Evolutionary conservation across 2,888 invertebrate genomes (phyloP).

Genomic region (Chrysolina oricalcia): DNA sequence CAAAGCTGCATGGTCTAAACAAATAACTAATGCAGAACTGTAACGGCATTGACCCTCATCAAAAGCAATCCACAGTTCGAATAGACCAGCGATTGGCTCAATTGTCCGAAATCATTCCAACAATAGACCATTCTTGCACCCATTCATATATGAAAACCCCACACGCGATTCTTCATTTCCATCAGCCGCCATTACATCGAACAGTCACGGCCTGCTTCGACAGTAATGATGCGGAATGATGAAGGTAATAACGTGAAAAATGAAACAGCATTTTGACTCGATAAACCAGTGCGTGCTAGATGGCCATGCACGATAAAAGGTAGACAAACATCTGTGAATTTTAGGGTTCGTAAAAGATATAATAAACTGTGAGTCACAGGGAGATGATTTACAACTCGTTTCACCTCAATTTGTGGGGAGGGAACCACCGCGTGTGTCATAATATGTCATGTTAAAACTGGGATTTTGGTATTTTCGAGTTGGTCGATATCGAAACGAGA

Average conservation of each 20-base stretch:
- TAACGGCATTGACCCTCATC: not conserved
- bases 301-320: conserved; percentile 17
- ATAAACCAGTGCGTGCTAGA: conserved; percentile 11
- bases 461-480: not conserved
- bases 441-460: not conserved
- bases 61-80: not conserved
- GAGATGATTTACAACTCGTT: conserved; percentile 15
- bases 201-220: conserved; percentile 10
- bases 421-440: conserved; percentile 1
- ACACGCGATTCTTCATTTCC: not conserved
- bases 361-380: conserved; percentile 11
- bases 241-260: conserved; percentile 17
- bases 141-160: conserved; percentile 8
- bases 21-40: too few species aligned
- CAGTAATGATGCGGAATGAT: conserved; percentile 12
- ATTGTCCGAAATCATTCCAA: not conserved
- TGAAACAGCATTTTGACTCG: conserved; percentile 16
- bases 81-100: not conserved
- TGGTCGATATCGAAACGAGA: not conserved
- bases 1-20: too few species aligned
- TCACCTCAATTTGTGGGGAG: not conserved
- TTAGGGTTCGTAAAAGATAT: conserved; percentile 4
- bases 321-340: conserved; percentile 17
- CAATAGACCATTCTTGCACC: not conserved
- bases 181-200: conserved; percentile 2